phyloP scores from a whole-genome alignment of 2,888 invertebrate species.

The Drosophila neutralis region DNA sequence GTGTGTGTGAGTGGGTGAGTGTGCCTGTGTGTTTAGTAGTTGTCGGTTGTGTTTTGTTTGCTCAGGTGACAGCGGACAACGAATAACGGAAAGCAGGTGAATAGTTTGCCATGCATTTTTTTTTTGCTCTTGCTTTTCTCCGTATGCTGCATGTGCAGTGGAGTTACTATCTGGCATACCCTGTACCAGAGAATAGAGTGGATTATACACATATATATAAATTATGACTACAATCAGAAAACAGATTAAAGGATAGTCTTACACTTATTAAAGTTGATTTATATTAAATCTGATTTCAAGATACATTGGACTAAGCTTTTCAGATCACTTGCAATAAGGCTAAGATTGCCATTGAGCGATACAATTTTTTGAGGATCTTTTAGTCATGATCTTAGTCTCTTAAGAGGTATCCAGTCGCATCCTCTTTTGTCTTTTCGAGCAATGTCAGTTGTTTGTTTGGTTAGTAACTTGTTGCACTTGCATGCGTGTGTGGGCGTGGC shows the following conservation, averaged over 20 bases:
- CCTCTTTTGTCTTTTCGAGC: neutral
- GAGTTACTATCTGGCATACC: conserved; percentile 12
- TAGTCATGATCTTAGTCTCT: neutral
- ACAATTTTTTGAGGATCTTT: neutral
- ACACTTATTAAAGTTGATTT: neutral
- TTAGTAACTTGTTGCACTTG: conserved; percentile 54
- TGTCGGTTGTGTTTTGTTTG: conserved; percentile 46
- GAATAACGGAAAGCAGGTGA: conserved; percentile 45
- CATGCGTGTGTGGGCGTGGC: conserved; percentile 43
- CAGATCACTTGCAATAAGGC: neutral
- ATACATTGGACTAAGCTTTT: neutral
- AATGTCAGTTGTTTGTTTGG: conserved; percentile 32
- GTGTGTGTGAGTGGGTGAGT: neutral
- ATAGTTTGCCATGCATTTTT: conserved; percentile 35
- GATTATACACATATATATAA: neutral
- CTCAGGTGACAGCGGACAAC: conserved; percentile 31
- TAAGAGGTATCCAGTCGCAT: neutral
- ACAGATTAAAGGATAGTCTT: neutral
- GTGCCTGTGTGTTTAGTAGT: conserved; percentile 20
- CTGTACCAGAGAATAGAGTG: neutral
- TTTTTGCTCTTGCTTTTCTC: conserved; percentile 6
- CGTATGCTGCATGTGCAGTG: neutral
- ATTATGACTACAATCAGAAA: neutral
- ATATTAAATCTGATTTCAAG: neutral
- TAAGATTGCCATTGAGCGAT: neutral